Conservation (phyloP, 2,113 vertebrate genomes). For the Erinaceus europaeus region DNA sequence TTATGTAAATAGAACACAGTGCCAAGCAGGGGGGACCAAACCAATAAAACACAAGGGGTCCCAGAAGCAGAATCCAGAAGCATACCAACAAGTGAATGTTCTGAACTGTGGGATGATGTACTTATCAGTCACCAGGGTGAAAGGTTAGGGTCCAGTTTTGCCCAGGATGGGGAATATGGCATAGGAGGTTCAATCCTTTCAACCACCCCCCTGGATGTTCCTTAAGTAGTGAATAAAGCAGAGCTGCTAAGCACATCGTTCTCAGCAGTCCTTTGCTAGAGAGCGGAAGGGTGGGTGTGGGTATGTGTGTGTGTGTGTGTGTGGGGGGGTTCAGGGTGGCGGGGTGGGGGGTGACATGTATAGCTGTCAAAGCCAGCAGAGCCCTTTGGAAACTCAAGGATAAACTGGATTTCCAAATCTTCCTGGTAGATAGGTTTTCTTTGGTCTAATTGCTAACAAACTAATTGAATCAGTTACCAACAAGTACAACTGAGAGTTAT, state of each 20-base stretch:
- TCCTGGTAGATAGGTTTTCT: not conserved
- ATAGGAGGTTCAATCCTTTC: not conserved
- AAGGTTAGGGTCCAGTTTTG: too few relatives aligned
- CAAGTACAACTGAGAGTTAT: not conserved
- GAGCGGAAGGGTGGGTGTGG: too few relatives aligned
- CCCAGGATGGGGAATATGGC: not conserved
- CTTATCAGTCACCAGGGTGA: not conserved
- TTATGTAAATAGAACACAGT: too few relatives aligned
- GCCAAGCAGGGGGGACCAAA: too few relatives aligned
- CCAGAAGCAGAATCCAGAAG: too few relatives aligned
- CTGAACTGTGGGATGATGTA: not conserved
- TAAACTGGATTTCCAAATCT: not conserved
- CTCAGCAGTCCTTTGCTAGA: not conserved
- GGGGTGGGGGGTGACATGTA: not conserved
- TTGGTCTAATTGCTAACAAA: not conserved
- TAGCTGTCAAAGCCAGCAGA: not conserved
- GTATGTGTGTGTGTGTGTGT: too few relatives aligned
- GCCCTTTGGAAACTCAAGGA: not conserved
- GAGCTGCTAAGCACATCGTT: not conserved
- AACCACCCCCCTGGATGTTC: not conserved
- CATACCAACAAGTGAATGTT: too few relatives aligned
- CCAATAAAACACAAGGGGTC: too few relatives aligned
- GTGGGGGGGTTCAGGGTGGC: not conserved
- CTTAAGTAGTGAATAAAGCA: too few relatives aligned
- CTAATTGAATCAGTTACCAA: not conserved